Percentiles rank a stretch among this genome's conserved stretches.
phyloP scores from a whole-genome alignment of 1,140 invertebrate species.

The Platyura marginata region DNA sequence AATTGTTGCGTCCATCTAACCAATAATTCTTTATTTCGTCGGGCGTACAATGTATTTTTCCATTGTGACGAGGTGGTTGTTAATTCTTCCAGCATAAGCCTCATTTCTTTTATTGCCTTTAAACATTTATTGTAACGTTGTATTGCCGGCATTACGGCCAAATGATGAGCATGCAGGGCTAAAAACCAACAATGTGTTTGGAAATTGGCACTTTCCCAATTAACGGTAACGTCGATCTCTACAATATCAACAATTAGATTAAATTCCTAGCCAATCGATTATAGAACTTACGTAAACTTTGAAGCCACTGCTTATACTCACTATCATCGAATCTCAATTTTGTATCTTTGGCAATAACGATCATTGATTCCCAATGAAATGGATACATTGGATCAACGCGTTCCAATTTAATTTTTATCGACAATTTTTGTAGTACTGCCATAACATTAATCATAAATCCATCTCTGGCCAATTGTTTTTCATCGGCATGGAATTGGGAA shows the following conservation, averaged over 20 bases:
- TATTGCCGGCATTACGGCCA: conserved; percentile 71
- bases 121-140: conserved; percentile 71
- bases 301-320: conserved; percentile 59
- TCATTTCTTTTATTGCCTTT: conserved; percentile 71
- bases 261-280: too few relatives aligned
- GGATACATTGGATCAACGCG: conserved; percentile 74
- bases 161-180: conserved; percentile 82
- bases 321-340: conserved; percentile 63
- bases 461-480: conserved; percentile 67
- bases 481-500: conserved; percentile 76
- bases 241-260: too few relatives aligned
- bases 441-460: conserved; percentile 90
- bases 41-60: conserved; percentile 46
- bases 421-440: conserved; percentile 72
- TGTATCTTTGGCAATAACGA: conserved; percentile 70
- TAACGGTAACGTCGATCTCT: too few relatives aligned
- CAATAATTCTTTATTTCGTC: conserved; percentile 65
- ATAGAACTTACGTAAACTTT: conserved; percentile 36
- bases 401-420: conserved; percentile 67
- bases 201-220: conserved; percentile 44
- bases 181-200: conserved; percentile 94
- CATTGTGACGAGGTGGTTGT: conserved; percentile 63
- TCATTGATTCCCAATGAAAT: conserved; percentile 58
- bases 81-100: conserved; percentile 78
- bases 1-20: conserved; percentile 73